Evolutionary conservation across 2,113 vertebrate genomes (phyloP).

Genomic region (Clupea harengus): DNA sequence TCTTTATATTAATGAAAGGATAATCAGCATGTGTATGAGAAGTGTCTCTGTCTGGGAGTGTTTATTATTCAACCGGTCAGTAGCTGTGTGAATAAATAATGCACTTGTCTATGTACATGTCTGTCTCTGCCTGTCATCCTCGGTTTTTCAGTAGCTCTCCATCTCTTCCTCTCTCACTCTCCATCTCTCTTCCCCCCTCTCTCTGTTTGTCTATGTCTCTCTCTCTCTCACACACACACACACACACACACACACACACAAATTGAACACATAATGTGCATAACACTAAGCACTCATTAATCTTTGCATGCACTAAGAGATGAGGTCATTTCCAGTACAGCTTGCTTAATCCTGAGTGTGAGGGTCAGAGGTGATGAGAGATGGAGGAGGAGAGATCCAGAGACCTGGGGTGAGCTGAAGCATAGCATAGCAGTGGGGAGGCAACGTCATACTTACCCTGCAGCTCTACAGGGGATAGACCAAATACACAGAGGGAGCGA

Average conservation of each 20-base stretch:
- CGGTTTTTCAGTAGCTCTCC: too few species aligned
- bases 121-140: too few species aligned
- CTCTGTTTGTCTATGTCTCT: background rate
- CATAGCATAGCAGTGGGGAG: background rate
- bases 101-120: too few species aligned
- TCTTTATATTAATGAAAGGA: background rate
- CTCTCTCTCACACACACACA: background rate
- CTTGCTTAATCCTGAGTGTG: background rate
- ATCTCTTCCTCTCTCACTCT: too few species aligned
- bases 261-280: background rate
- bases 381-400: background rate
- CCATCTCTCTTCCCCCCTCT: background rate
- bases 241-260: background rate
- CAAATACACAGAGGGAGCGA: background rate
- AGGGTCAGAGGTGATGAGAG: background rate
- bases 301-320: background rate
- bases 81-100: too few species aligned
- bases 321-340: background rate
- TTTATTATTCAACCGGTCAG: too few species aligned
- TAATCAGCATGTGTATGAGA: background rate
- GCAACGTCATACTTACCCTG: conserved; percentile 70
- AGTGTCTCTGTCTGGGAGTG: too few species aligned
- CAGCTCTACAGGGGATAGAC: conserved; percentile 63
- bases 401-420: background rate
- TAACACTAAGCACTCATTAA: background rate